phyloP scores from a whole-genome alignment of 30 jellyfish, hydroid and myxozoan genomes.

The Nemopilema nomurai region DNA sequence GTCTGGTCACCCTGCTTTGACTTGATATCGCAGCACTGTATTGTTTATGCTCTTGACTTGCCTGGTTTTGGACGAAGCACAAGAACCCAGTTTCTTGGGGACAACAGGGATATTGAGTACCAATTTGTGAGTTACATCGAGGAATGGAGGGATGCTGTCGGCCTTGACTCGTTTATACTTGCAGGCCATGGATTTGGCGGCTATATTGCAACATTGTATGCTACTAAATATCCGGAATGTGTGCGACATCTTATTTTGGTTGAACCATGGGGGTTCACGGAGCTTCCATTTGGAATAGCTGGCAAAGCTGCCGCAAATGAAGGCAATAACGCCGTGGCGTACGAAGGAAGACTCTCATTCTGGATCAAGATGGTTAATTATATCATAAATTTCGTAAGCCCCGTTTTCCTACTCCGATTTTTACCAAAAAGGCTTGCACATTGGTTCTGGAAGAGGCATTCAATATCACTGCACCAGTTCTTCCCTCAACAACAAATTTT shows the following conservation, averaged over 20 bases:
- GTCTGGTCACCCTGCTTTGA: slow-evolving; percentile 93
- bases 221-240: slow-evolving; percentile 81
- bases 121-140: slow-evolving; percentile 79
- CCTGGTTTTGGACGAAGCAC: slow-evolving; percentile 98
- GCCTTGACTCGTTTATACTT: slow-evolving; percentile 66
- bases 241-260: slow-evolving; percentile 75
- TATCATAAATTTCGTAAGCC: slow-evolving; percentile 34
- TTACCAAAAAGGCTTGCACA: slow-evolving; percentile 34
- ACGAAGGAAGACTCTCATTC: slow-evolving; percentile 32
- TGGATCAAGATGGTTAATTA: slow-evolving; percentile 14
- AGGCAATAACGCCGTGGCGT: slow-evolving; percentile 17
- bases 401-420: slow-evolving; percentile 42
- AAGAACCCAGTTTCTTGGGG: slow-evolving; percentile 78
- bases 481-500: neutral
- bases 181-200: slow-evolving; percentile 99
- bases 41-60: slow-evolving; percentile 88
- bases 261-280: slow-evolving; percentile 99
- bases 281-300: slow-evolving; percentile 72
- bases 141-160: slow-evolving; percentile 94
- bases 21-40: slow-evolving; percentile 57
- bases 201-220: slow-evolving; percentile 76
- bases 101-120: slow-evolving; percentile 64
- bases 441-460: slow-evolving; percentile 42
- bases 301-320: slow-evolving; percentile 27
- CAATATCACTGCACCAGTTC: slow-evolving; percentile 18